Conservation (phyloP, 2,113 vertebrate species). For the Pollimyrus isidori region DNA sequence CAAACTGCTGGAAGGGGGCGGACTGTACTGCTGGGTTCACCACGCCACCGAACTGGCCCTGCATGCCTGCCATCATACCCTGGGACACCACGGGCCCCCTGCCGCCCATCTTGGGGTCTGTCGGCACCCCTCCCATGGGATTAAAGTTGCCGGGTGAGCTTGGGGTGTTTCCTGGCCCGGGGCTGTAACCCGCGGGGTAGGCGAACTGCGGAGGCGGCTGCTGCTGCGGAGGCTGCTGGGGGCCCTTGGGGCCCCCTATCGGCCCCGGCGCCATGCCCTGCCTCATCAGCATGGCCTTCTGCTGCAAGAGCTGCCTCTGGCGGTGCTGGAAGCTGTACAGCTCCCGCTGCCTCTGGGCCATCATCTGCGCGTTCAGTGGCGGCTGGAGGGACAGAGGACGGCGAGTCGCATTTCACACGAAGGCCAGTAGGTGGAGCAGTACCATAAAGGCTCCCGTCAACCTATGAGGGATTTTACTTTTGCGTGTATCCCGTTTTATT, state of each 20-base stretch:
- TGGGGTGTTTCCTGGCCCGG: slow-evolving; percentile 69
- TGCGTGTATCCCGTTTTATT: background rate
- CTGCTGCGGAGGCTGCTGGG: slow-evolving; percentile 63
- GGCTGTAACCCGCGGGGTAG: slow-evolving; percentile 73
- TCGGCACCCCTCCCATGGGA: slow-evolving; percentile 58
- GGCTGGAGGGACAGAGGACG: slow-evolving; percentile 55
- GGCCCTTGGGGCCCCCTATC: slow-evolving; percentile 65
- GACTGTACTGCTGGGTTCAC: slow-evolving; percentile 74
- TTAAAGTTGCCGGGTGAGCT: slow-evolving; percentile 80
- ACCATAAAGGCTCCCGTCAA: background rate
- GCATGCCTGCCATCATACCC: slow-evolving; percentile 68
- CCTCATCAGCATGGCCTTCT: slow-evolving; percentile 83
- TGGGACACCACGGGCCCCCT: slow-evolving; percentile 66
- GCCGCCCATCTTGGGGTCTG: slow-evolving; percentile 65
- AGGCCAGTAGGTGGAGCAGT: background rate
- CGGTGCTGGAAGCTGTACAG: slow-evolving; percentile 89
- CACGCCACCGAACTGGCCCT: slow-evolving; percentile 69
- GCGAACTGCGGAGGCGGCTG: slow-evolving; percentile 68
- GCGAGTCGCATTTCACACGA: background rate
- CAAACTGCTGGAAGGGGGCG: slow-evolving; percentile 81
- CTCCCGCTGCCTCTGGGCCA: slow-evolving; percentile 87
- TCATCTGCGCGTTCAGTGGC: slow-evolving; percentile 87
- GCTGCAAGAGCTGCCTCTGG: slow-evolving; percentile 87
- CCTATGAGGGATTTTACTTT: background rate
- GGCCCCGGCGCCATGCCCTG: slow-evolving; percentile 67